Base-by-base conservation (phyloP, 2,888 invertebrate species). In the Tinea trinotella region DNA sequence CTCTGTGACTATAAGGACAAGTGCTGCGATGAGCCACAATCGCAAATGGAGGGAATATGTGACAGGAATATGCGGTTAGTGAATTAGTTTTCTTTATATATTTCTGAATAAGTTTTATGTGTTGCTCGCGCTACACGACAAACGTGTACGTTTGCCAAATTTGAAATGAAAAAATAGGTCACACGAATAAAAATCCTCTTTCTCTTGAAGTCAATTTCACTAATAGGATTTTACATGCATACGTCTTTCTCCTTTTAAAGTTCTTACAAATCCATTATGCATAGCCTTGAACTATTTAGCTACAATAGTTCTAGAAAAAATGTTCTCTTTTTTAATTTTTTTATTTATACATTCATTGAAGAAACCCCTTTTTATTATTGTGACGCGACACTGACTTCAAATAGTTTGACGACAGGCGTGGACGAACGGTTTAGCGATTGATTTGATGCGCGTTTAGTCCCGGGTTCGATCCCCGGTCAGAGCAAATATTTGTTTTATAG, bases 31-130 rank as follows among this genome's bases (percentile, higher is more conserved):
- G 84, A 74, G 67, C 69, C 71, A 67, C 74, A 70, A 69, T 64
- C 75, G 67, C 67, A 82, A 81, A 62, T 84, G 83, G 83, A 81
- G 84, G 64, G 84, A 85, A 70, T 85, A 84, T 71, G 74, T 76
- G 62, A 74, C 83, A 55, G 84, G 84, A 60, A 74, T 85, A 71
- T 84, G 84, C 70, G 84, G 84, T 85, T 66, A 69, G 84, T 81
- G 61, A 58, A 61, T 63, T 64, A 65, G 64, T 64, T 63, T 64
- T 61, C 60, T 64, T 59, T 60, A 59, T 62, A 52, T 6, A 12
- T 40, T 30, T n/a, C 2, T 7, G 7, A 30, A 4, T 4, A 30
- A 30, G 40, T 40, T 40, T 40, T 40, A n/a, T 40, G 3, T 40
- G 2, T 40, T 24, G 15, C 13, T 5, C 4, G 13, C 40, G 40